These are phyloP conservation scores for Euura saliciscinereae DNA, from an alignment of 1,140 invertebrate genomes.

Conservation along the genomic window DNA sequence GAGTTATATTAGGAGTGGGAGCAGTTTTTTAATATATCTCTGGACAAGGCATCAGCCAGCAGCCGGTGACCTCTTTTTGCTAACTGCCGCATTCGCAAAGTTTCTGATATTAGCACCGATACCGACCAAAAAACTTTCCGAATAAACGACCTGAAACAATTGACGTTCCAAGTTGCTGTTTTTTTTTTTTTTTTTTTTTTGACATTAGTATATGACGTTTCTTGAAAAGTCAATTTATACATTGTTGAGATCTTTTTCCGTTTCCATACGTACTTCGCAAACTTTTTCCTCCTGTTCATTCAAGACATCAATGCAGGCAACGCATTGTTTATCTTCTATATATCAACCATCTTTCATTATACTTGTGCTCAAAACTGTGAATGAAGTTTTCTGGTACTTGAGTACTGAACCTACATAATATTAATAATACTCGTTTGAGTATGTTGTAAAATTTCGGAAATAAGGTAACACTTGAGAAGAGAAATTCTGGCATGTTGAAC, in stretches of 20 bases:
- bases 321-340: too few species aligned
- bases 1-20: constrained; percentile 25
- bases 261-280: neutral
- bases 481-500: neutral
- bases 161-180: neutral
- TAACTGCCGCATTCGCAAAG: constrained; percentile 9
- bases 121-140: neutral
- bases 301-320: neutral
- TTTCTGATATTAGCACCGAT: constrained; percentile 26
- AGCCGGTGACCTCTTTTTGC: constrained; percentile 25
- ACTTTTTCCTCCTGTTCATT: neutral
- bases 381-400: too few species aligned
- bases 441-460: neutral
- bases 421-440: neutral
- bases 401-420: neutral
- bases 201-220: neutral
- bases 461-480: neutral
- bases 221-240: neutral
- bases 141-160: neutral
- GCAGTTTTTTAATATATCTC: constrained; percentile 35
- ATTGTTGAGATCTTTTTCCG: neutral
- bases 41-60: constrained; percentile 18
- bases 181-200: neutral
- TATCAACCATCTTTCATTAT: too few species aligned
- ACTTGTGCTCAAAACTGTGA: too few species aligned